Evolutionary conservation across 2,797 vertebrate genomes (phyloP), one percentile per base, ranked within the genome.

Genomic region (Antrozous pallidus): DNA sequence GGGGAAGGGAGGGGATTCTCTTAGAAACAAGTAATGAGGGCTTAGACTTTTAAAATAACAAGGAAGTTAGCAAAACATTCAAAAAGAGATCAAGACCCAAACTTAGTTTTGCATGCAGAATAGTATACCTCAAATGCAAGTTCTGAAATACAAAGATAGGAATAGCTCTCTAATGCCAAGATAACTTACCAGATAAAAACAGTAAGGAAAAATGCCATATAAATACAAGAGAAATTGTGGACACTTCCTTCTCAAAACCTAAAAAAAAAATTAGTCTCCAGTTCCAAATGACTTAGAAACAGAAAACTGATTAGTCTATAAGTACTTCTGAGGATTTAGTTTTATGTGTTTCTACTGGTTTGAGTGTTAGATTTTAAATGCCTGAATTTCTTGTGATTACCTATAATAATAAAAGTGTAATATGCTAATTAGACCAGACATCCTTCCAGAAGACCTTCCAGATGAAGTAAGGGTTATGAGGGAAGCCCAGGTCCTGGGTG

Each of bases 261-360:
- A 77, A 54, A 77, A 71, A 95, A 89, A 82, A 17, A 87, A 63
- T 36, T 8, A 2, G 2, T 28, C 31, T 81, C 16, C 3, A 74
- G 14, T 81, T 93, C 11, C 22, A 82, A 70, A 81, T 77, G 40
- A 24, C 49, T 96, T 87, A 85, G 70, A 65, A 96, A 33, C 26
- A 67, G n/a, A 86, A 63, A 90, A 78, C 17, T 42, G 61, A 89
- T 79, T 75, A 77, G 22, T 49, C 71, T 71, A 28, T 14, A 33
- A 70, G 8, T 36, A 28, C 26, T 65, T 86, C 63, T 79, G 16
- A 91, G 54, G 26, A 63, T 75, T 82, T 70, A 49, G 8, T 40
- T 88, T 90, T 83, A 87, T 51, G n/a, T 71, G 1, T 70, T 8
- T 69, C 54, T 85, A 79, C 2, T 0, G 6, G 0, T 77, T 88